Evolutionary conservation across 2,888 invertebrate species (phyloP), one percentile per base, ranked within the genome.

Genomic region (Papilio elwesi): DNA sequence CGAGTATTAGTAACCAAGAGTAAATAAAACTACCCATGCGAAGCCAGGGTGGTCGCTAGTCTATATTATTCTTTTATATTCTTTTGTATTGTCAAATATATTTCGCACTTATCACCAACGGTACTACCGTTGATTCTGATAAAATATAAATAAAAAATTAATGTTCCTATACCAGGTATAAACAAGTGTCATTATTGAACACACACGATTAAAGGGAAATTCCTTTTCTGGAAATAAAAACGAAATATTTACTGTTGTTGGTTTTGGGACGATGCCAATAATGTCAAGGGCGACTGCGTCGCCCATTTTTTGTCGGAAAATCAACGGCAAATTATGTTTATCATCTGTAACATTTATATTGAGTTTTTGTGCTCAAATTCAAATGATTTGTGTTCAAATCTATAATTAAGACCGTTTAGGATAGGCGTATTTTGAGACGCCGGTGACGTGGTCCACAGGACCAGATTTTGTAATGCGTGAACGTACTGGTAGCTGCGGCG

Each of bases 221-320:
- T 57, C 73, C 68, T 73, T 48, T 48, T 64, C 48, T 64, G 68
- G 68, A 59, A 57, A 65, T 38, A 64, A 64, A 67, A 68, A 73
- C 49, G 43, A 26, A 73, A 51, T 57, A 51, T 51, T 59, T 43
- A 57, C 36, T 13, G 47, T 49, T 55, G 53, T 59, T 52, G 26
- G 38, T 65, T 51, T 65, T 68, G 73, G 73, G 51, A 49, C 57
- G 65, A 26, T 9, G 68, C 73, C 73, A 73, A 47, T 26, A 51
- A 51, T 69, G 73, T 65, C 73, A 73, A 72, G 73, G 73, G 13
- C 51, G 49, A 49, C n/a, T 72, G 65, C 73, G 73, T 73, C 47
- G 43, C 38, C n/a, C 59, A 73, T 51, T 64, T 64, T 72, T 57
- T 53, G 51, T 38, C 59, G 49, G 26, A 1, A 26, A 26, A 26